A percentile compares a stretch with the other conserved stretches of the same genome.
Evolutionary conservation across 2,888 invertebrate species (phyloP).

Genomic region (Agrotis ipsilon): DNA sequence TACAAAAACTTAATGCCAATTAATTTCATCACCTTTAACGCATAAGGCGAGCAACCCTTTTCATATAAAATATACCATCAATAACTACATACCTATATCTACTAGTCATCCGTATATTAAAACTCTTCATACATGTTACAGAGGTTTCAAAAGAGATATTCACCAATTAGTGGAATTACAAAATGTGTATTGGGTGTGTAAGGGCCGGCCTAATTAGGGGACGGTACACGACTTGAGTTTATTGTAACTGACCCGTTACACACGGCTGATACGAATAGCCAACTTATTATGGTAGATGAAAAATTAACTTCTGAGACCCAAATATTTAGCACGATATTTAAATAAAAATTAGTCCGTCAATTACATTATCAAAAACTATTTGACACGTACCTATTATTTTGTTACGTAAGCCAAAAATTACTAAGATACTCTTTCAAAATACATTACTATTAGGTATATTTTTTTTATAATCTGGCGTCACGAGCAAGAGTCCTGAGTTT

Average conservation of each 20-base stretch:
- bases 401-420: too few species aligned
- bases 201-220: constrained; percentile 85
- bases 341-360: too few species aligned
- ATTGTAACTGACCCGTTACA: constrained; percentile 82
- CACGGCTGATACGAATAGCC: constrained; percentile 51
- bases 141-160: constrained; percentile 71
- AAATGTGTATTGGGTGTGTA: constrained; percentile 84
- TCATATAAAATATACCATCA: not conserved
- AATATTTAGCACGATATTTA: too few species aligned
- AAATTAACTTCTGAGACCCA: too few species aligned
- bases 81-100: not conserved
- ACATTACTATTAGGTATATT: too few species aligned
- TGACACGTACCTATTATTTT: too few species aligned
- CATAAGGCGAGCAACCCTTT: not conserved
- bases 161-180: constrained; percentile 83
- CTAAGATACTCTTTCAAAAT: too few species aligned
- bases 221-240: constrained; percentile 79
- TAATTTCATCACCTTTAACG: constrained; percentile 10
- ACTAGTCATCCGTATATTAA: not conserved
- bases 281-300: not conserved
- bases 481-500: too few species aligned
- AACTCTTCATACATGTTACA: constrained; percentile 2
- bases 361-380: too few species aligned
- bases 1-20: not conserved
- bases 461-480: too few species aligned